Evolutionary conservation across 2,888 invertebrate genomes (phyloP).

Genomic region (Sarcophaga caerulescens): DNA sequence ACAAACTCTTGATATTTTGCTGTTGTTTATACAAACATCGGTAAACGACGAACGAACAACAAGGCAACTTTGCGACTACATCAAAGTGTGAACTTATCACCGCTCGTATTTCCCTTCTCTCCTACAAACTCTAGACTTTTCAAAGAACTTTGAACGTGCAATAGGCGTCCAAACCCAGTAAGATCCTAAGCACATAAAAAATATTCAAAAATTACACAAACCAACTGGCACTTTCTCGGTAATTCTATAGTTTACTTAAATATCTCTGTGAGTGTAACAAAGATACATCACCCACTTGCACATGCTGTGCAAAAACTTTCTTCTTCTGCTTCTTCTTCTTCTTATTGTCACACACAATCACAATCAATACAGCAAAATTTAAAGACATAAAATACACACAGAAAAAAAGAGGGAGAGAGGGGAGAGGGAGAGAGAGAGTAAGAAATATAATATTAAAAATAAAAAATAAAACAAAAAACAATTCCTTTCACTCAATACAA

Average conservation of each 20-base stretch:
- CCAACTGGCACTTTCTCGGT: neutral
- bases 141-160: no score
- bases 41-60: no score
- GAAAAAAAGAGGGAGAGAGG: constrained; percentile 12
- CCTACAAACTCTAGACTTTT: no score
- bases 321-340: neutral
- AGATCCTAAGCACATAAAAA: no score
- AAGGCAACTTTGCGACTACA: no score
- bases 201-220: neutral
- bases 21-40: no score
- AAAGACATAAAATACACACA: constrained; percentile 23
- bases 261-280: constrained; percentile 33
- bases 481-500: constrained; percentile 49
- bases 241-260: neutral
- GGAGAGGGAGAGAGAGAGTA: constrained; percentile 1
- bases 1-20: no score
- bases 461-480: constrained; percentile 21
- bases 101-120: no score
- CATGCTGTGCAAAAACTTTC: constrained; percentile 36
- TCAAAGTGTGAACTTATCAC: no score
- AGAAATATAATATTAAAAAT: neutral
- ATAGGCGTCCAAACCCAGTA: no score
- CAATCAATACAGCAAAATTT: constrained; percentile 56
- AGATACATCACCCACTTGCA: constrained; percentile 15
- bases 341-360: constrained; percentile 62